Conservation (phyloP, 1,140 invertebrate species). For the Penaeus japonicus region DNA sequence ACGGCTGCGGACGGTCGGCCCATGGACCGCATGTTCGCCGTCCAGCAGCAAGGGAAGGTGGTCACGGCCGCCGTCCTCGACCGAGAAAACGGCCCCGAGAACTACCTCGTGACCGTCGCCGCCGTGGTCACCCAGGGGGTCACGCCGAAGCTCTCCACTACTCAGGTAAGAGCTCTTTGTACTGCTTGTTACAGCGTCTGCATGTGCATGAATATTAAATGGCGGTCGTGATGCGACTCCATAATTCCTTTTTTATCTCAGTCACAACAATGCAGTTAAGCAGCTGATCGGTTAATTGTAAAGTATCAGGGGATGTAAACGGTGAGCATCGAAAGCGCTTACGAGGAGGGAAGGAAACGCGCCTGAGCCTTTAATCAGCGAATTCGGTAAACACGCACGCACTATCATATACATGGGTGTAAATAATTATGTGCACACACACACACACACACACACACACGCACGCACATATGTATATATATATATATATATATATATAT, state of each 20-base stretch:
- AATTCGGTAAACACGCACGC: not conserved
- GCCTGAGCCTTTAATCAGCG: too few relatives aligned
- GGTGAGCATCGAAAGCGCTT: too few relatives aligned
- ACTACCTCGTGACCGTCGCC: constrained; percentile 83
- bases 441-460: not conserved
- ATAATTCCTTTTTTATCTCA: not conserved
- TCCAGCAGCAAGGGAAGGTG: constrained; percentile 85
- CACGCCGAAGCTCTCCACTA: constrained; percentile 52
- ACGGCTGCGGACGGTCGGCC: constrained; percentile 75
- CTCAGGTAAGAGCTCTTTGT: constrained; percentile 47
- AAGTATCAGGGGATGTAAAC: too few relatives aligned
- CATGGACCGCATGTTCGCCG: constrained; percentile 84
- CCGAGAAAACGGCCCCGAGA: constrained; percentile 79
- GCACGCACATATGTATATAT: not conserved
- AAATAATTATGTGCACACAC: not conserved
- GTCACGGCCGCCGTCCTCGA: constrained; percentile 85
- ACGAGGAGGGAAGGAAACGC: too few relatives aligned
- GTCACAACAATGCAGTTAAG: too few relatives aligned
- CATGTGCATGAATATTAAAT: not conserved
- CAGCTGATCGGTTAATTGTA: too few relatives aligned
- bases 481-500: not conserved
- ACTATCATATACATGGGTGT: not conserved
- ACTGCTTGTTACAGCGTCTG: not conserved
- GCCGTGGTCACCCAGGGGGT: constrained; percentile 72
- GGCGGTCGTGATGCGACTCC: too few relatives aligned